A percentile compares a stretch with the other conserved stretches of the same genome.
These are phyloP conservation scores for Acleris holmiana DNA, from an alignment of 2,888 invertebrate species.

Conservation along the genomic window DNA sequence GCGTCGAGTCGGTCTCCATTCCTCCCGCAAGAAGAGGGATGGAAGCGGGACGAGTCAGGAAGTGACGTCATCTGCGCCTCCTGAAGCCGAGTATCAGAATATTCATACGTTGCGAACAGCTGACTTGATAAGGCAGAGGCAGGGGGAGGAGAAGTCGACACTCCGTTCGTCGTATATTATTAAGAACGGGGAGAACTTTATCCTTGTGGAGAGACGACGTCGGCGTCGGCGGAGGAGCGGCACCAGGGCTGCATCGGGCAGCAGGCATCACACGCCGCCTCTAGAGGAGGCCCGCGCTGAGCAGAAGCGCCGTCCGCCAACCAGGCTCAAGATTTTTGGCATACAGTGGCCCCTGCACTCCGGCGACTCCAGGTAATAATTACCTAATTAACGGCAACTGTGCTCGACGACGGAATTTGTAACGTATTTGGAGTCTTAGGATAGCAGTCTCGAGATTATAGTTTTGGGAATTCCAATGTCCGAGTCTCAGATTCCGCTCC, in stretches of 20 bases:
- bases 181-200: constrained; percentile 80
- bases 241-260: constrained; percentile 75
- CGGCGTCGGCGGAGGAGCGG: constrained; percentile 76
- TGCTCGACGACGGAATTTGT: too few species aligned
- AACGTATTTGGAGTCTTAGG: too few species aligned
- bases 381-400: not conserved
- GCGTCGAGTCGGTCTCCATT: constrained; percentile 84
- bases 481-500: too few species aligned
- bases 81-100: constrained; percentile 79
- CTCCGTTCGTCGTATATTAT: constrained; percentile 80
- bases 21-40: constrained; percentile 84
- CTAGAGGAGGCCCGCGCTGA: constrained; percentile 75
- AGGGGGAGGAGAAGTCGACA: constrained; percentile 80
- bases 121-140: constrained; percentile 79
- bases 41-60: constrained; percentile 80
- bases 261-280: constrained; percentile 77
- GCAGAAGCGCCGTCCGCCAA: constrained; percentile 78
- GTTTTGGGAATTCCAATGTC: too few species aligned
- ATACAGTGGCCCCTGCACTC: constrained; percentile 83
- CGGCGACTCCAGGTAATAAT: constrained; percentile 74
- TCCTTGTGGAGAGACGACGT: constrained; percentile 77
- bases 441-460: too few species aligned
- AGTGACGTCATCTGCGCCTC: constrained; percentile 69
- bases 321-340: constrained; percentile 78
- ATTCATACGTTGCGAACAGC: constrained; percentile 80